Evolutionary conservation across 2,888 invertebrate genomes (phyloP), one percentile per base, ranked within the genome.

Genomic region (Crocallis elinguaria): DNA sequence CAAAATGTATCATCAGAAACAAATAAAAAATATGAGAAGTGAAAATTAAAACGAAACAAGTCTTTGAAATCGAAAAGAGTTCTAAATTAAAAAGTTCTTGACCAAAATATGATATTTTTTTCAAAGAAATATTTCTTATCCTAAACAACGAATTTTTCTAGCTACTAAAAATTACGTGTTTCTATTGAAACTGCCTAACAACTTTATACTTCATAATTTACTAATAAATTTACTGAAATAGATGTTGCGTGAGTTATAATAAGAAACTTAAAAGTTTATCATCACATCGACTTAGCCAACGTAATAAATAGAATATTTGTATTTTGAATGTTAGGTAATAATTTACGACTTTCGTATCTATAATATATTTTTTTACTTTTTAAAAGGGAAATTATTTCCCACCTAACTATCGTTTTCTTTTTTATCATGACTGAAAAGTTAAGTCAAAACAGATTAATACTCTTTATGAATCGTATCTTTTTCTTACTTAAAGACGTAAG

Each of bases 91-190:
- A n/a, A n/a, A n/a, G n/a, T n/a, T n/a, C n/a, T n/a, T n/a, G n/a
- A n/a, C n/a, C n/a, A n/a, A n/a, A n/a, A n/a, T n/a, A n/a, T n/a
- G n/a, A n/a, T n/a, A n/a, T n/a, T n/a, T n/a, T n/a, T n/a, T n/a
- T n/a, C n/a, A n/a, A n/a, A n/a, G n/a, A n/a, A n/a, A n/a, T 25
- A 25, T 8, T 3, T 3, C 6, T 23, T 23, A 23, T 5, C 9
- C 25, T 25, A n/a, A 25, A 45, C 45, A 45, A 43, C 43, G 44
- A 44, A 44, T 27, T n/a, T 43, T 33, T 23, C 33, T 42, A 23
- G 11, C n/a, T 11, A 11, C 9, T 21, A 7, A 9, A 2, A 25
- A n/a, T 7, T n/a, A 19, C n/a, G 4, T 23, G 25, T 25, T 9
- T 8, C 25, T 9, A n/a, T 25, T 25, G 25, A 25, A 25, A 25